phyloP scores from a whole-genome alignment of 2,113 vertebrate species.

The Pachyramphus minor region DNA sequence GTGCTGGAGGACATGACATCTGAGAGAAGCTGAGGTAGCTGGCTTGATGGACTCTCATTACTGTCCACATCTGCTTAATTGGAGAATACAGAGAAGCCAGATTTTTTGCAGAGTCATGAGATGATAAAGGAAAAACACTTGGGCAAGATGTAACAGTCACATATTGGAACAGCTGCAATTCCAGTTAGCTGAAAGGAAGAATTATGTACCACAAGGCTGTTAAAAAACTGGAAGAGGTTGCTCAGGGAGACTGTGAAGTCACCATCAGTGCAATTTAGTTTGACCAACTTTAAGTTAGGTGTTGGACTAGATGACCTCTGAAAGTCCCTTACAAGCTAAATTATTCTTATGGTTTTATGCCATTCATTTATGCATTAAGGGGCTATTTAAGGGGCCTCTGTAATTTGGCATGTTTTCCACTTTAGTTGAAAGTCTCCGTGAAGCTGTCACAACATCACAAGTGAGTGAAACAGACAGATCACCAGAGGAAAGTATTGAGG shows the following conservation, averaged over 20 bases:
- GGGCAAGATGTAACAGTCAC: not conserved
- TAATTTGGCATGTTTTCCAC: not conserved
- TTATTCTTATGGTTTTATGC: not conserved
- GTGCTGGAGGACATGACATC: accelerated
- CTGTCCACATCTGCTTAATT: not conserved
- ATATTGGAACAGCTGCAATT: not conserved
- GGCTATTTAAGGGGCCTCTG: not conserved
- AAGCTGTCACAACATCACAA: slow-evolving; percentile 64
- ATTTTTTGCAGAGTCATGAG: not conserved
- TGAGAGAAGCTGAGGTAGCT: not conserved
- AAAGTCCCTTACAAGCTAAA: not conserved
- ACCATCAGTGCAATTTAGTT: not conserved
- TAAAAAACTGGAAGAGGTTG: not conserved
- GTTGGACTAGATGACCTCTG: not conserved
- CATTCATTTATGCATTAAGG: not conserved
- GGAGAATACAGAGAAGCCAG: not conserved
- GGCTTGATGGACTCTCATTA: not conserved
- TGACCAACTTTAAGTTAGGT: not conserved
- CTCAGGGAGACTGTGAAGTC: not conserved
- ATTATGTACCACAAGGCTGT: not conserved
- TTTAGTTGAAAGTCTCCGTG: slow-evolving; percentile 74
- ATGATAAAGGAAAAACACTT: not conserved
- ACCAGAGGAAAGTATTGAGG: slow-evolving; percentile 16
- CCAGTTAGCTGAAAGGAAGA: not conserved
- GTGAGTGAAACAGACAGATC: not conserved